phyloP scores from a whole-genome alignment of 2,888 invertebrate species.

The Aphodius granarius region DNA sequence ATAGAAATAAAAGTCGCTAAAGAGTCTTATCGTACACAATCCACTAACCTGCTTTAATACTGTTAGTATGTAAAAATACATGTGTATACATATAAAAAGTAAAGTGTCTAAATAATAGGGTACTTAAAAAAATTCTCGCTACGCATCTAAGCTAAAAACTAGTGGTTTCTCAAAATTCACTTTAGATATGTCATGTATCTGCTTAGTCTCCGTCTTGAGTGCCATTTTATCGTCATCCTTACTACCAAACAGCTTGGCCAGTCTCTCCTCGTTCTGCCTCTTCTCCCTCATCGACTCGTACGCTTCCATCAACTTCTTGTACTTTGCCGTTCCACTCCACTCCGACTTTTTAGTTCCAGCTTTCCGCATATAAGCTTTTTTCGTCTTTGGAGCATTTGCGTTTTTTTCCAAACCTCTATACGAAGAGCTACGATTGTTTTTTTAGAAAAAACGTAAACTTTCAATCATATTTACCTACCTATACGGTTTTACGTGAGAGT shows the following conservation, averaged over 20 bases:
- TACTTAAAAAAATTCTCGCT: slow-evolving; percentile 20
- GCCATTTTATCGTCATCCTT: slow-evolving; percentile 18
- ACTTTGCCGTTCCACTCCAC: slow-evolving; percentile 37
- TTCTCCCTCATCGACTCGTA: slow-evolving; percentile 40
- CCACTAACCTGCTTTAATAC: slow-evolving; percentile 3
- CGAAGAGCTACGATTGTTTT: too few relatives aligned
- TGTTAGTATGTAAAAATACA: slow-evolving; percentile 6
- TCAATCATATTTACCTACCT: not conserved
- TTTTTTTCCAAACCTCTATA: not conserved
- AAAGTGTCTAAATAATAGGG: slow-evolving; percentile 22
- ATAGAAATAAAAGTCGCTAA: not conserved
- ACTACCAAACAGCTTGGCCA: slow-evolving; percentile 42
- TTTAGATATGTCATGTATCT: slow-evolving; percentile 34
- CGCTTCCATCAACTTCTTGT: slow-evolving; percentile 43
- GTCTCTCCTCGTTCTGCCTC: slow-evolving; percentile 41
- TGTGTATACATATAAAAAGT: slow-evolving; percentile 1
- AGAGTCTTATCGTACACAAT: not conserved
- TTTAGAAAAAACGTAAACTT: too few relatives aligned
- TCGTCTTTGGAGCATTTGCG: not conserved
- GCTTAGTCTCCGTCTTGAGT: slow-evolving; percentile 26
- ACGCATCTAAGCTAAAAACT: slow-evolving; percentile 43
- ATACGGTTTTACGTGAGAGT: not conserved
- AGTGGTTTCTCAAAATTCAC: slow-evolving; percentile 44
- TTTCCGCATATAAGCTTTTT: not conserved
- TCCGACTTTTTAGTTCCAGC: not conserved